Percentiles rank a stretch among this genome's conserved stretches.
Evolutionary conservation across 2,113 vertebrate species (phyloP).

Genomic region (Dryoscopus gambensis): DNA sequence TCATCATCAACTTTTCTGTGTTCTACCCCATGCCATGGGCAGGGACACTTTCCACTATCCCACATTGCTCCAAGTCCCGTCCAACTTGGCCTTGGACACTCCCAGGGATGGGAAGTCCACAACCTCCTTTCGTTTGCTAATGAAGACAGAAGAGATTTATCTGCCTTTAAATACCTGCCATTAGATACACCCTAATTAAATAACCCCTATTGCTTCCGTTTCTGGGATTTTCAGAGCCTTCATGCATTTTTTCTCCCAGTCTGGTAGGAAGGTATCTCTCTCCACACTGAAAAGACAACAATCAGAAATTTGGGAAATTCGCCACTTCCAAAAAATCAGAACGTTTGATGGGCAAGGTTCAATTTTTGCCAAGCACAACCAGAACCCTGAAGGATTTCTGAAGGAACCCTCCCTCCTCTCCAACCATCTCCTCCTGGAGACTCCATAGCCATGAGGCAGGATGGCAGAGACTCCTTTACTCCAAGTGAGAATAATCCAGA

Average conservation of each 20-base stretch:
- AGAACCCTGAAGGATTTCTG: background rate
- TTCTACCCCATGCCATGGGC: background rate
- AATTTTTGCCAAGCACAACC: background rate
- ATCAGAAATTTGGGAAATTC: background rate
- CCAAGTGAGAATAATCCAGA: background rate
- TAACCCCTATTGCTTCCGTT: background rate
- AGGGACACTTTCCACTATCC: background rate
- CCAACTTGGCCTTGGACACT: background rate
- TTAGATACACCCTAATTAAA: background rate
- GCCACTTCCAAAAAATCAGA: background rate
- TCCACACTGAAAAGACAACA: background rate
- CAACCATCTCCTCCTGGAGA: background rate
- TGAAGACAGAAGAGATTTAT: background rate
- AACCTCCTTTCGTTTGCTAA: background rate
- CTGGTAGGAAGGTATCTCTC: background rate
- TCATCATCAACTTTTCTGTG: background rate
- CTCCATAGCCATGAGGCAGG: background rate
- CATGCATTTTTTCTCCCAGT: background rate
- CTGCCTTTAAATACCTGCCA: background rate
- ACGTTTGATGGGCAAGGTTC: background rate
- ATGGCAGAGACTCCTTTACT: background rate
- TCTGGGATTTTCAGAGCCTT: background rate
- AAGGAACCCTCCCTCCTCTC: background rate
- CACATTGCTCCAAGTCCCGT: accelerated
- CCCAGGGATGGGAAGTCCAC: accelerated